Percentiles rank a stretch among this genome's conserved stretches.
Evolutionary conservation across 2,113 vertebrate species (phyloP).

Genomic region (Notechis scutatus): DNA sequence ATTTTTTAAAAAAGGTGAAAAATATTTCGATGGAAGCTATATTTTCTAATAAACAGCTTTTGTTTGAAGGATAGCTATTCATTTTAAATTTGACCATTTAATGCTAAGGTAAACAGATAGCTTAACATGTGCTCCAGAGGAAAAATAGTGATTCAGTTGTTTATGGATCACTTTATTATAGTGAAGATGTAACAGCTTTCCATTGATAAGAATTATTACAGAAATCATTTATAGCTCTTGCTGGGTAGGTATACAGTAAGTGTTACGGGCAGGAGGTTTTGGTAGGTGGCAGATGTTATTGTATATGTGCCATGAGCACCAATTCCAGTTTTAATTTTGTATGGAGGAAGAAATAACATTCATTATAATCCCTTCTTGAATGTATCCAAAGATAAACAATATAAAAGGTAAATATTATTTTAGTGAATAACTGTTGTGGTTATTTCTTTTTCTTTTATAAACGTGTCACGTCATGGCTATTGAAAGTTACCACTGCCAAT

Average conservation of each 20-base stretch:
- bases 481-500: not conserved
- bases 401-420: not conserved
- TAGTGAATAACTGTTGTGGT: not conserved
- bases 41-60: constrained; percentile 30
- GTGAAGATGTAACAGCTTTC: constrained; percentile 21
- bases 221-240: constrained; percentile 10
- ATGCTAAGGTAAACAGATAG: constrained; percentile 34
- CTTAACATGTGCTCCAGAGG: constrained; percentile 33
- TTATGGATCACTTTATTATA: constrained; percentile 24
- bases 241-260: not conserved
- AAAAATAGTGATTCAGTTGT: constrained; percentile 16
- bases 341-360: not conserved
- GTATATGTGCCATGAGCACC: not conserved
- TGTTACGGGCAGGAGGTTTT: not conserved
- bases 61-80: constrained; percentile 1
- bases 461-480: not conserved
- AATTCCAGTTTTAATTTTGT: not conserved
- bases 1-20: constrained; percentile 16
- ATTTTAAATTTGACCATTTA: constrained; percentile 35
- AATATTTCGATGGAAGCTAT: constrained; percentile 16
- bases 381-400: not conserved
- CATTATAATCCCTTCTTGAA: not conserved
- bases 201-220: constrained; percentile 6
- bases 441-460: not conserved
- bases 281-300: not conserved